These are phyloP conservation scores for Nematostella vectensis DNA, from an alignment of 92 coral and sea anemone genomes.

Conservation along the genomic window DNA sequence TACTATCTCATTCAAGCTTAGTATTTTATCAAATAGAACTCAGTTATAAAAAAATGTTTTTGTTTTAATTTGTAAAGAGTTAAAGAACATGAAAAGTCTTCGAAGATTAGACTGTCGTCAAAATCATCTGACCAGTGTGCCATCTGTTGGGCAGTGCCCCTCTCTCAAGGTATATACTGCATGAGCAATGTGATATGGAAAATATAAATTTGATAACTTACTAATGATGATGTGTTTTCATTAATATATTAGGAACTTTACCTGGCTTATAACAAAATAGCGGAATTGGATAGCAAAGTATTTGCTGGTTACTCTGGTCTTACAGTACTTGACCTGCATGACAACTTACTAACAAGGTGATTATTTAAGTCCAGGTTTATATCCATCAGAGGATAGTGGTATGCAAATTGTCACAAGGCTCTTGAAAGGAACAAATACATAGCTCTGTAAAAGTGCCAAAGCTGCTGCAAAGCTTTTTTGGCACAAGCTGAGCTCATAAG, in stretches of 20 bases:
- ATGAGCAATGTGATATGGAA: neutral
- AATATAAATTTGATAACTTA: no score
- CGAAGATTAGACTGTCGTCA: conserved; percentile 94
- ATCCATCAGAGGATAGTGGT: no score
- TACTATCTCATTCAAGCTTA: no score
- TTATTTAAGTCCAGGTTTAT: no score
- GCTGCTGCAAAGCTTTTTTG: no score
- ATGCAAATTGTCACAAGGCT: no score
- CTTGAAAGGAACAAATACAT: no score
- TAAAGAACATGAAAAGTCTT: conserved; percentile 60
- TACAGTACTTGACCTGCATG: conserved; percentile 70
- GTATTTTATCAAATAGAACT: no score
- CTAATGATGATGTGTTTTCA: no score
- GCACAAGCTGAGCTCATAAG: no score
- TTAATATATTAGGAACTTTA: conserved; percentile 91
- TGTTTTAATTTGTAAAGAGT: conserved; percentile 57
- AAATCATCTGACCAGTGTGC: conserved; percentile 64
- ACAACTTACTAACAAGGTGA: conserved; percentile 78
- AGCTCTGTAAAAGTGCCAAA: no score
- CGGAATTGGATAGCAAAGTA: conserved; percentile 44
- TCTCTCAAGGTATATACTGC: conserved; percentile 67
- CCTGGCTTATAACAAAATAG: conserved; percentile 69
- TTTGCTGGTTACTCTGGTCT: conserved; percentile 46
- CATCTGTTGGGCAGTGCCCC: conserved; percentile 51
- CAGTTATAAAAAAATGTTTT: no score